Evolutionary conservation across 2,888 invertebrate genomes (phyloP).

Genomic region (Synergus laeviventris): DNA sequence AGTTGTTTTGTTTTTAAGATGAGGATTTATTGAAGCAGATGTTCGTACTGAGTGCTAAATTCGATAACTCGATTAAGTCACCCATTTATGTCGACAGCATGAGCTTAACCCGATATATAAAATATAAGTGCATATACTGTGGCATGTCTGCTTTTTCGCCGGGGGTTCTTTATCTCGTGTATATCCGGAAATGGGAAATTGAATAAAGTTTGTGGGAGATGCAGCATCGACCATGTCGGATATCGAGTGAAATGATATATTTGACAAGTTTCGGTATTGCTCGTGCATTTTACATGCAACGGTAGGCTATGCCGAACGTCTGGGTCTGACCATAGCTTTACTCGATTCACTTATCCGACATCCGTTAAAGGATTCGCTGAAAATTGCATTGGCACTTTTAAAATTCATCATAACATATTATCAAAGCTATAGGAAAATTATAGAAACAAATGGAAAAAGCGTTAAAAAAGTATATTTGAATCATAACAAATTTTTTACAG

Average conservation of each 20-base stretch:
- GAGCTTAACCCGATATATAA: constrained; percentile 6
- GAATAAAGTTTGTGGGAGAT: constrained; percentile 64
- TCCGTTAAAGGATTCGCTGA: background rate
- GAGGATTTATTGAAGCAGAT: background rate
- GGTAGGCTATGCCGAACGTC: constrained; percentile 49
- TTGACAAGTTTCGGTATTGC: constrained; percentile 68
- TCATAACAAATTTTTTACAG: too few species aligned
- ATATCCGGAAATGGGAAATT: constrained; percentile 60
- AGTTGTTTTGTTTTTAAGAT: too few species aligned
- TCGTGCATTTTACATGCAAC: constrained; percentile 64
- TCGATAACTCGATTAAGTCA: constrained; percentile 9
- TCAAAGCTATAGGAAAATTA: background rate
- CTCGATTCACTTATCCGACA: constrained; percentile 56
- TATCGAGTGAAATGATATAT: constrained; percentile 71
- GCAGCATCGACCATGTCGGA: constrained; percentile 54
- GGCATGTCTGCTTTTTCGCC: constrained; percentile 5
- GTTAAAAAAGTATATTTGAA: background rate
- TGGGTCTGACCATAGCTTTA: constrained; percentile 59
- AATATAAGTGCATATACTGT: constrained; percentile 23
- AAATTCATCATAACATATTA: background rate
- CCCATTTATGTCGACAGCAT: constrained; percentile 19
- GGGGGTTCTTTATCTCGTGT: constrained; percentile 52
- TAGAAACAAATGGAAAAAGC: background rate
- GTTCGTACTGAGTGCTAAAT: background rate
- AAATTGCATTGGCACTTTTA: background rate